Evolutionary conservation across 2,113 vertebrate species (phyloP).

Genomic region (Hucho hucho): DNA sequence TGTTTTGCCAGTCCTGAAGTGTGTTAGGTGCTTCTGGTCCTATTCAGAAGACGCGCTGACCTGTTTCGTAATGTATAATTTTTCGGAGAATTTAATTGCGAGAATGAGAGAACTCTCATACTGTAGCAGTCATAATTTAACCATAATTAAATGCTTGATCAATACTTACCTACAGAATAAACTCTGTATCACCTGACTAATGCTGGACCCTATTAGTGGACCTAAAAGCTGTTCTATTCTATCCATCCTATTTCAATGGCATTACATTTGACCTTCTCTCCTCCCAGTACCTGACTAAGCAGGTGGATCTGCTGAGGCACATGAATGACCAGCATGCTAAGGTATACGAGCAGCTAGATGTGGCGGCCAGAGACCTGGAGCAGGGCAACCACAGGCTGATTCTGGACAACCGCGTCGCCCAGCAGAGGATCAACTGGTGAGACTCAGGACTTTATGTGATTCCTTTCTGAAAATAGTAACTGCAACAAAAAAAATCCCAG

Average conservation of each 20-base stretch:
- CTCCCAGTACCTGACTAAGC: conserved; percentile 86
- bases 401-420: conserved; percentile 83
- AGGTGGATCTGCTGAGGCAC: conserved; percentile 88
- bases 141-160: background rate
- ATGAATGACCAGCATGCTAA: conserved; percentile 96
- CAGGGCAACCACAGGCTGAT: conserved; percentile 85
- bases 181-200: background rate
- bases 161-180: background rate
- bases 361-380: conserved; percentile 86
- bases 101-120: background rate
- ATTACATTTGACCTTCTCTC: background rate
- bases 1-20: background rate
- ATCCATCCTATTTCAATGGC: background rate
- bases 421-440: conserved; percentile 88
- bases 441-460: background rate
- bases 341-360: conserved; percentile 92
- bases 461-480: no score
- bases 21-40: background rate
- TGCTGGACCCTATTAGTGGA: background rate
- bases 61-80: background rate
- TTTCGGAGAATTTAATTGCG: background rate
- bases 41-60: background rate
- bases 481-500: no score
- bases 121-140: background rate
- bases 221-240: background rate